Evolutionary conservation across 2,113 vertebrate species (phyloP), one percentile per base, ranked within the genome.

Genomic region (Phyllopteryx taeniolatus): DNA sequence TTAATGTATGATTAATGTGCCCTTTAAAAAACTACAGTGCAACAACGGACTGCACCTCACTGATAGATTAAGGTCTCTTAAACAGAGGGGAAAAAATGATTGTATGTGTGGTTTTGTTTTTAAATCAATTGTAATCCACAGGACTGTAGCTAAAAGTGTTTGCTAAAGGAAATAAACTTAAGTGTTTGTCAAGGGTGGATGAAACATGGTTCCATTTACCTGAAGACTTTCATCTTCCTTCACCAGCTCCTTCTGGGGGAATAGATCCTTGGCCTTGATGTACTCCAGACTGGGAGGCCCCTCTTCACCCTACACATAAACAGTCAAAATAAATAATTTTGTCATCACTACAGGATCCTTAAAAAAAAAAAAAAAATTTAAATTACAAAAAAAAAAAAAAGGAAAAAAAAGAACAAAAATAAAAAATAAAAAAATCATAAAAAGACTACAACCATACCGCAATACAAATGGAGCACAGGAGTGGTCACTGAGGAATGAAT

Each of bases 231-330:
- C 96, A 86, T 99, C 98, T 82, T 99, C 98, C 90, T 98, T 99
- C 74, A 99, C 91, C 79, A 99, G 95, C 86, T 99, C 97, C 92
- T 98, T 98, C 4, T 94, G 96, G 84, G 98, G 98, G 82, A 99
- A 99, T 89, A 99, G 93, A 90, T 99, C 98, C 93, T 98, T 99
- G 86, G 98, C 96, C 93, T 99, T 97, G 92, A 99, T 99, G 85
- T 99, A 99, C 93, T 99, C 98, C 96, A 99, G 94, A 94, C 97
- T 99, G 92, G 97, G 97, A 85, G 97, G 97, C 73, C 96, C 96
- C 79, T 99, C 98, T 92, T 99, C 98, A 95, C 97, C 97, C 98
- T 99, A 86, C 43, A 76, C 68, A 71, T 65, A 80, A 57, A 88
- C 31, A 2, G 33, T 54, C 81, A 13, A 73, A 44, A 68, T 51